Percentiles rank a stretch among this genome's conserved stretches.
phyloP scores from a whole-genome alignment of 2,797 vertebrate species.

The Schizopygopsis malacanthus region DNA sequence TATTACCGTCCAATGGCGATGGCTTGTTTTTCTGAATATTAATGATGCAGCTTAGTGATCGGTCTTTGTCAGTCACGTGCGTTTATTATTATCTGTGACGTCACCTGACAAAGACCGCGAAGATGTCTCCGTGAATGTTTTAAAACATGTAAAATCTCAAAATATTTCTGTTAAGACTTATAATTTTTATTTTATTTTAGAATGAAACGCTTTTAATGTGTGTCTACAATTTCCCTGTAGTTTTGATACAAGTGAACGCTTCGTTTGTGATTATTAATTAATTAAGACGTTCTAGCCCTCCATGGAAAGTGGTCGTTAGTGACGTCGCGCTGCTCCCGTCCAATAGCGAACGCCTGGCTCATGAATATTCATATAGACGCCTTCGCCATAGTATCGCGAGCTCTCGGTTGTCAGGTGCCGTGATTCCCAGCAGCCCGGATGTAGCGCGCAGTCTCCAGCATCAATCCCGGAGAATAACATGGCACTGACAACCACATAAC shows the following conservation, averaged over 20 bases:
- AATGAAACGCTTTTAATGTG: not conserved
- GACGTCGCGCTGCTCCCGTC: not conserved
- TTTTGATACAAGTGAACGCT: not conserved
- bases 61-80: no score
- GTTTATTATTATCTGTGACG: no score
- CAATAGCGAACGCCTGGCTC: not conserved
- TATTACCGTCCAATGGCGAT: not conserved
- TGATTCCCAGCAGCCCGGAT: conserved; percentile 78
- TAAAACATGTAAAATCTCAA: not conserved
- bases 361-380: not conserved
- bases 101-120: not conserved
- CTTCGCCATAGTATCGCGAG: conserved; percentile 21
- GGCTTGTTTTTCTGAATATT: not conserved
- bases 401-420: conserved; percentile 43
- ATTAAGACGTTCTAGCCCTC: not conserved
- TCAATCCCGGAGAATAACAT: conserved; percentile 75
- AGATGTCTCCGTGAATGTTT: not conserved
- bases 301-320: not conserved
- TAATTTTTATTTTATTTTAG: not conserved
- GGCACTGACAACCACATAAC: conserved; percentile 81
- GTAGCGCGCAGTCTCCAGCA: conserved; percentile 73
- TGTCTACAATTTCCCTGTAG: not conserved
- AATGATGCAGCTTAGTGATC: not conserved
- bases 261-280: not conserved
- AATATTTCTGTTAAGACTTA: not conserved